Evolutionary conservation across 2,797 vertebrate species (phyloP), one percentile per base, ranked within the genome.

Genomic region (Argentina silus): DNA sequence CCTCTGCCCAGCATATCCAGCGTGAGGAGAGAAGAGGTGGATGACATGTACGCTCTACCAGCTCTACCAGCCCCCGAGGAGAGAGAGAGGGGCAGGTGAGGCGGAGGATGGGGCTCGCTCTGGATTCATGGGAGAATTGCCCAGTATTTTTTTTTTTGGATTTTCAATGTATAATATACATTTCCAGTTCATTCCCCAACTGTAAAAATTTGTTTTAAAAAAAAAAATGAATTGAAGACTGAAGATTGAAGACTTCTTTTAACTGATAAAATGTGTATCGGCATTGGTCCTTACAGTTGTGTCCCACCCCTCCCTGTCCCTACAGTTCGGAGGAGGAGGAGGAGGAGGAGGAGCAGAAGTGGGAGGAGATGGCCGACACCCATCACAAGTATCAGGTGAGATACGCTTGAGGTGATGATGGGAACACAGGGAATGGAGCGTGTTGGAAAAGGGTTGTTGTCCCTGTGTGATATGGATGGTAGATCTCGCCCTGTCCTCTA

Each of bases 261-360:
- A n/a, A n/a, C n/a, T n/a, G n/a, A n/a, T n/a, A n/a, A n/a, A n/a
- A n/a, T n/a, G n/a, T n/a, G n/a, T n/a, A n/a, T n/a, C n/a, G n/a
- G n/a, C 47, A 59, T 21, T 6, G 9, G 6, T 11, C 7, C 14
- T 42, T 8, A 10, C 2, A 36, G 12, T 53, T 8, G 15, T 66
- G 27, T 78, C 48, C 2, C 5, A 8, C 56, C 14, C 7, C 23
- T 7, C 10, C 11, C 0, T 10, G 61, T 14, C 27, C 2, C 62
- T 70, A 43, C 85, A 98, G 97, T 81, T 98, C 96, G 1, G 97
- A 97, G 53, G 97, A 98, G 44, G 96, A 97, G 70, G 93, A 94
- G 1, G 94, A 95, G 45, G 89, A 96, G 72, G 93, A 93, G 1
- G 94, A 95, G 43, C 90, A 79, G 72, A 94, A 94, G 45, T 92